Conservation (phyloP, 1,140 invertebrate species). For the Tetramorium alpestre region DNA sequence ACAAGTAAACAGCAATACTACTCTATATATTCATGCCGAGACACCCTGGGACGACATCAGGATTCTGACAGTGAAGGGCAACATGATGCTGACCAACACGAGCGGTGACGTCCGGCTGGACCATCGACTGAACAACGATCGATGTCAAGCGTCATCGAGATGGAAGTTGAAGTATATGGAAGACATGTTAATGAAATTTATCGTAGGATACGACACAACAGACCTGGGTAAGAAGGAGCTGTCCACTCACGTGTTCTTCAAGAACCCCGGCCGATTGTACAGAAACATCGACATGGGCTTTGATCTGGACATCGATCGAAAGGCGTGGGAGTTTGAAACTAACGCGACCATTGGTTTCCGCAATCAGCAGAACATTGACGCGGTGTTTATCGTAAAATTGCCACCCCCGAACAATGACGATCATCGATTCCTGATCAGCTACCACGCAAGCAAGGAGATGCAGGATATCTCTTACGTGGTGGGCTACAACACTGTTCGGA, state of each 20-base stretch:
- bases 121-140: conserved; percentile 75
- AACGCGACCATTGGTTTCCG: conserved; percentile 86
- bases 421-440: conserved; percentile 86
- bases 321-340: conserved; percentile 86
- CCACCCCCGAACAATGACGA: conserved; percentile 88
- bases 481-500: conserved; percentile 85
- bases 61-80: conserved; percentile 74
- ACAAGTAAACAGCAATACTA: conserved; percentile 78
- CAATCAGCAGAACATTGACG: conserved; percentile 84
- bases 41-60: conserved; percentile 77
- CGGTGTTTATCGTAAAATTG: conserved; percentile 86
- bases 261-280: conserved; percentile 85
- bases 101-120: conserved; percentile 73
- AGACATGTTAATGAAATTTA: conserved; percentile 78
- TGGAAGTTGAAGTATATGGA: conserved; percentile 77
- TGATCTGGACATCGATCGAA: conserved; percentile 85
- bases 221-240: conserved; percentile 83
- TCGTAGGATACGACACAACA: conserved; percentile 62
- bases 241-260: conserved; percentile 84
- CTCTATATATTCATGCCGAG: conserved; percentile 72
- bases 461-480: conserved; percentile 83
- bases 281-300: conserved; percentile 85
- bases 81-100: conserved; percentile 72
- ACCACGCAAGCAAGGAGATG: conserved; percentile 79
- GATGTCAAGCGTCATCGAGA: conserved; percentile 55